Evolutionary conservation across 23 tunicate genomes (phyloP).

Genomic region (Aplidium turbinatum): DNA sequence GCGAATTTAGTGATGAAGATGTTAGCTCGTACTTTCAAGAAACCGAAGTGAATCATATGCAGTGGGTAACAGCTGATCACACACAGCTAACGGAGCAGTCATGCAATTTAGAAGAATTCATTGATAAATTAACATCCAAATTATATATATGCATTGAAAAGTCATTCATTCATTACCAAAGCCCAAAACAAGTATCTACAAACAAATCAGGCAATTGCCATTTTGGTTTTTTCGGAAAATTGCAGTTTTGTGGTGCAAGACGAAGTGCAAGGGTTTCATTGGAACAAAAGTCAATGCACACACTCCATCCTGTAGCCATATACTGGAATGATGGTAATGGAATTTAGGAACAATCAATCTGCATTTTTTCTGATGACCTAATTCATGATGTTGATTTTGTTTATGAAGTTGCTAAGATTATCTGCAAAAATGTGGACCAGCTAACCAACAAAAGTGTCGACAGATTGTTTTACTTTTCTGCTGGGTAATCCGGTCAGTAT

Average conservation of each 20-base stretch:
- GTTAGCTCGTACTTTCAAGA: constrained; percentile 12
- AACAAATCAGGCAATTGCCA: constrained; percentile 9
- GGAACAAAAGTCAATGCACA: constrained; percentile 34
- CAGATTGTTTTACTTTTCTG: constrained; percentile 24
- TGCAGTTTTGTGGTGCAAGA: constrained; percentile 10
- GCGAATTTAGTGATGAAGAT: neutral
- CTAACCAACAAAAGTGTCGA: constrained; percentile 7
- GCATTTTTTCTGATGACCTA: constrained; percentile 32
- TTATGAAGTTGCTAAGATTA: constrained; percentile 1
- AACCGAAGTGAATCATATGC: constrained; percentile 17
- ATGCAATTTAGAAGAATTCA: constrained; percentile 7
- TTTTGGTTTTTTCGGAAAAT: constrained; percentile 35
- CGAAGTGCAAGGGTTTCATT: constrained; percentile 46
- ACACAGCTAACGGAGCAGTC: constrained; percentile 5
- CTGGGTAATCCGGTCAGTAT: constrained; percentile 43
- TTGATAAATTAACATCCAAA: constrained; percentile 9
- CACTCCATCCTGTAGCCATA: constrained; percentile 34
- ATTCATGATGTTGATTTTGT: constrained; percentile 44
- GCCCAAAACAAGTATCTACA: constrained; percentile 26
- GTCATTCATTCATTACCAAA: constrained; percentile 37
- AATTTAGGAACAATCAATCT: constrained; percentile 1
- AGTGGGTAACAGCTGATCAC: constrained; percentile 32
- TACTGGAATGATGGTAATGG: constrained; percentile 12
- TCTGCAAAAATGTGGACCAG: constrained; percentile 3
- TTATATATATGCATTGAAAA: neutral